Evolutionary conservation across 2,797 vertebrate genomes (phyloP).

Genomic region (Crocidura indochinensis): DNA sequence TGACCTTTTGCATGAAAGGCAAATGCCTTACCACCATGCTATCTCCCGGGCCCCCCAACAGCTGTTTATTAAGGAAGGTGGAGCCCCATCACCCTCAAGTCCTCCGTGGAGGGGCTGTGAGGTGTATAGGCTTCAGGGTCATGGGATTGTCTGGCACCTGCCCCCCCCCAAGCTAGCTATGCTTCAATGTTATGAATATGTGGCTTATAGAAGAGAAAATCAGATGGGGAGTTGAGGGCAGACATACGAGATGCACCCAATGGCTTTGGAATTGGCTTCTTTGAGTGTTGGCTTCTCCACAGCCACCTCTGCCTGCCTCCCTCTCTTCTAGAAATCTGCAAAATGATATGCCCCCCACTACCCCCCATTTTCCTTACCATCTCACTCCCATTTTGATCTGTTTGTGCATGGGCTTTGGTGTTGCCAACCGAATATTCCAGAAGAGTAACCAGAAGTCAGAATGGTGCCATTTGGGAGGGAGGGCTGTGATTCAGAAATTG

Average conservation of each 20-base stretch:
- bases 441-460: not conserved
- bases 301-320: not conserved
- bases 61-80: slow-evolving; percentile 93
- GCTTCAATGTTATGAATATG: not conserved
- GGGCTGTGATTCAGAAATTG: not conserved
- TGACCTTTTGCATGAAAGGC: no score
- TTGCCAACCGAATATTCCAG: not conserved
- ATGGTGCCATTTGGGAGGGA: not conserved
- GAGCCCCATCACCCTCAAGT: slow-evolving; percentile 83
- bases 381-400: not conserved
- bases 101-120: not conserved
- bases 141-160: not conserved
- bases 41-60: no score
- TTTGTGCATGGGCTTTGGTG: not conserved
- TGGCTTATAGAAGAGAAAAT: slow-evolving; percentile 68
- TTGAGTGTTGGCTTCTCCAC: slow-evolving; percentile 14
- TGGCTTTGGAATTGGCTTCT: not conserved
- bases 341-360: not conserved
- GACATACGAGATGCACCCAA: not conserved
- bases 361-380: no score
- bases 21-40: no score
- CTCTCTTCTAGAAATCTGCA: not conserved
- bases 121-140: slow-evolving; percentile 42
- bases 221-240: not conserved
- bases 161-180: not conserved